Evolutionary conservation across 2,888 invertebrate species (phyloP), one percentile per base, ranked within the genome.

Genomic region (Erebia epiphron): DNA sequence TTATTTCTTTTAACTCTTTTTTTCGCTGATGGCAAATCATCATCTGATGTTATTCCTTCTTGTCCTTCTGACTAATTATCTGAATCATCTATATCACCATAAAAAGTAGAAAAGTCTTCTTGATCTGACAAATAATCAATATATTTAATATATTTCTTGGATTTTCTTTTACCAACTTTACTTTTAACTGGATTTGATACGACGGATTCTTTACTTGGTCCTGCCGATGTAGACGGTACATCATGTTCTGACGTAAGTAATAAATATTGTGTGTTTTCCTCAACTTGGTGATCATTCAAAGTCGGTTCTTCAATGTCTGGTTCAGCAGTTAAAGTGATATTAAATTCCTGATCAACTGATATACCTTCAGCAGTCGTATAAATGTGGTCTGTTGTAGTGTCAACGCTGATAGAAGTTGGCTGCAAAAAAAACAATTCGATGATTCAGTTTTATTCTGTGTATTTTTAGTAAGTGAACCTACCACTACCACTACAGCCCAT

Each of bases 21-120:
- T 64, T 60, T 7, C 21, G 56, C 65, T 58, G 65, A 21, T 64
- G 16, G 43, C 58, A 69, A 57, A 65, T 69, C 50, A 69, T 64
- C 65, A 49, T 68, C 63, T 56, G 69, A 64, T 26, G 56, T 43
- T 54, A 61, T 65, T 57, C 57, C 26, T 60, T 62, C 67, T 67
- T 70, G 70, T 60, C 67, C 67, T 70, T 70, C 70, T 57, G 61
- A 67, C 70, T 67, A 70, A 60, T 69, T 65, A 69, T 69, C 69
- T 64, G 69, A 69, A 64, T 64, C 58, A 58, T 46, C 8, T 57
- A 63, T 64, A n/a, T 69, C 69, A 60, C 69, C 64, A 65, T 64
- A 67, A 70, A 70, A 70, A 67, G 67, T 66, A 49, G 49, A 56
- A 67, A 70, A 70, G 41, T 70, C 70, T 62, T 70, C 62, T 67